phyloP scores from a whole-genome alignment of 1,140 invertebrate genomes.

The Bombus fervidus region DNA sequence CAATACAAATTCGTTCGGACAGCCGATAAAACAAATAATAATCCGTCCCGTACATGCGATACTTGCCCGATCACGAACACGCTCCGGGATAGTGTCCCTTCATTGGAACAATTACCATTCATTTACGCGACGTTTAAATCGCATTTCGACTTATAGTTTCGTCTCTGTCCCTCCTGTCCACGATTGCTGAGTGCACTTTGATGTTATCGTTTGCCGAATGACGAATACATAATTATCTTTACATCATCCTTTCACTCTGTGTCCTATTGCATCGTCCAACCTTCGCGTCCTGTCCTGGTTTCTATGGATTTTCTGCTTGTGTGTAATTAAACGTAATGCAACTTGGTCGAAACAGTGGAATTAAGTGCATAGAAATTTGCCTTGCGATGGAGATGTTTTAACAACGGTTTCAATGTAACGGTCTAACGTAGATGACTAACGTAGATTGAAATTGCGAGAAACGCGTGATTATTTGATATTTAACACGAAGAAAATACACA shows the following conservation, averaged over 20 bases:
- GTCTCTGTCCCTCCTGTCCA: not conserved
- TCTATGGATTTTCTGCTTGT: not conserved
- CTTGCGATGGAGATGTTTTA: too few relatives aligned
- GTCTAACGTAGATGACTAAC: too few relatives aligned
- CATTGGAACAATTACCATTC: constrained; percentile 35
- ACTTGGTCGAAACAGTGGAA: not conserved
- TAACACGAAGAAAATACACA: too few relatives aligned
- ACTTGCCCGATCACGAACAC: constrained; percentile 48
- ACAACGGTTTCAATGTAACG: too few relatives aligned
- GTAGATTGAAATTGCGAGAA: too few relatives aligned
- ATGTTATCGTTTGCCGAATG: constrained; percentile 19
- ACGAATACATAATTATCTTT: constrained; percentile 6
- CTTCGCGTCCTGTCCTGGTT: not conserved
- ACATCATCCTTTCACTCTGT: not conserved
- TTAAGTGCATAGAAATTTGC: not conserved
- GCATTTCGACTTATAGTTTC: constrained; percentile 35
- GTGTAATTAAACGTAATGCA: constrained; percentile 6
- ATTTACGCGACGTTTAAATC: constrained; percentile 37
- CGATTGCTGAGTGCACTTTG: constrained; percentile 9
- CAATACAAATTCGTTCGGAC: constrained; percentile 45
- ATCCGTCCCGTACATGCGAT: constrained; percentile 41
- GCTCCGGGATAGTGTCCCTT: not conserved
- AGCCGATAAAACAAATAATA: constrained; percentile 63
- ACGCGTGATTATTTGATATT: too few relatives aligned
- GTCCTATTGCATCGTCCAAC: not conserved